Base-by-base conservation (phyloP, 2,113 vertebrate genomes). In the Holacanthus passer region DNA sequence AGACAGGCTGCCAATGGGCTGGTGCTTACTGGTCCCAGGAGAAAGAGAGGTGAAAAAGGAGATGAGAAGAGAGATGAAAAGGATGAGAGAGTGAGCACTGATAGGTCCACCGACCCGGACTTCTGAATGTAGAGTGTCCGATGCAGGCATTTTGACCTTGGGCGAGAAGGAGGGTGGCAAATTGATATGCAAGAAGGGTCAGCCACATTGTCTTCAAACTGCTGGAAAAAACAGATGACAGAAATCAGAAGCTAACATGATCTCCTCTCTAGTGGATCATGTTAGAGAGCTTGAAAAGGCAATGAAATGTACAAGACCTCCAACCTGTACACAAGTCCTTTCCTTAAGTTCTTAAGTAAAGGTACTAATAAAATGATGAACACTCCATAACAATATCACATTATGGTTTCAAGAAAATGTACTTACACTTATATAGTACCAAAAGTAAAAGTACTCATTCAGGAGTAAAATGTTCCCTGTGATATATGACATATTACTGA, bases 171-270 rank as follows among this genome's bases (percentile, higher is more conserved):
- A 92, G n/a, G 14, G 75, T 73, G 62, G 79, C 65, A 67, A 94
- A 63, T 35, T 89, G 91, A 85, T 68, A 89, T 2, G 84, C 20
- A 19, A 95, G 80, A 50, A 91, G 63, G 31, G 47, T 19, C 41
- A 83, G 69, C 93, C 92, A 90, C 91, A 94, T 94, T 87, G 73
- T 93, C 67, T 32, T 88, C 29, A 32, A 39, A 62, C 82, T 89
- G 72, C 37, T 82, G 53, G 17, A 63, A 24, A 47, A 56, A 24
- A 48, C 2, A 70, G 16, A 50, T 24, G 50, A 53, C 14, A 41
- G 19, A 3, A 47, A 71, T 70, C 2, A 63, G n/a, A 47, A 1
- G 31, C 1, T 24, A 20, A 41, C 32, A 22, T 3, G 1, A 45
- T 45, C 35, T 43, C 1, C 20, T 20, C 47, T 9, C 17, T 6